Evolutionary conservation across 2,888 invertebrate genomes (phyloP), one percentile per base, ranked within the genome.

Genomic region (Ptychoptera contaminata): DNA sequence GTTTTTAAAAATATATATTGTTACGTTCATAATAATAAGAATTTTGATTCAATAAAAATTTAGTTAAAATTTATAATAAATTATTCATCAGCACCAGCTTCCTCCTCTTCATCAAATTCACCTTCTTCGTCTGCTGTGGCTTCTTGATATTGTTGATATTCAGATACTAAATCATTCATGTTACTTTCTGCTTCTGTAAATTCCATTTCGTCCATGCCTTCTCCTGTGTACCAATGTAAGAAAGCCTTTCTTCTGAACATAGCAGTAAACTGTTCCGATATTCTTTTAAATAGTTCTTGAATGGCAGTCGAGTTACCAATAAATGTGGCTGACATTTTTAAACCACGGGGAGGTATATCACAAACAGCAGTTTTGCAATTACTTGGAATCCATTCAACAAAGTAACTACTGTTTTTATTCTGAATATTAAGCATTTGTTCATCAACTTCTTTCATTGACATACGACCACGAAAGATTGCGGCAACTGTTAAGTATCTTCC

Each of bases 231-330:
- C 93, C 93, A 93, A 77, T 93, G 92, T 67, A 93, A 76, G 80
- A 93, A 93, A 68, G 93, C 93, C 71, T 91, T 93, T 60, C 93
- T 79, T 61, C 93, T 79, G 77, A 93, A 92, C 92, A 93, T 92
- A 60, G 91, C 91, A 14, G 86, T 84, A 67, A 88, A 90, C 68
- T 91, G 90, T 62, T 91, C 90, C 5, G 84, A 83, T 61, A 90
- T 85, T 56, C 87, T 74, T 67, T 90, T 90, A 74, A 91, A 91
- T 58, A 92, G 68, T 67, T 91, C 90, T 61, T 90, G 88, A 66
- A 92, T 92, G 60, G 90, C 88, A 53, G 91, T 92, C 29, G 85
- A 82, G 71, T 91, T 90, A 51, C 90, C 91, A 63, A 92, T 87
- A 69, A 92, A 92, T 40, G 92, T 93, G 54, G 90, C 88, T 2